These are phyloP conservation scores for Acronicta psi DNA, from an alignment of 2,888 invertebrate genomes.

Conservation along the genomic window DNA sequence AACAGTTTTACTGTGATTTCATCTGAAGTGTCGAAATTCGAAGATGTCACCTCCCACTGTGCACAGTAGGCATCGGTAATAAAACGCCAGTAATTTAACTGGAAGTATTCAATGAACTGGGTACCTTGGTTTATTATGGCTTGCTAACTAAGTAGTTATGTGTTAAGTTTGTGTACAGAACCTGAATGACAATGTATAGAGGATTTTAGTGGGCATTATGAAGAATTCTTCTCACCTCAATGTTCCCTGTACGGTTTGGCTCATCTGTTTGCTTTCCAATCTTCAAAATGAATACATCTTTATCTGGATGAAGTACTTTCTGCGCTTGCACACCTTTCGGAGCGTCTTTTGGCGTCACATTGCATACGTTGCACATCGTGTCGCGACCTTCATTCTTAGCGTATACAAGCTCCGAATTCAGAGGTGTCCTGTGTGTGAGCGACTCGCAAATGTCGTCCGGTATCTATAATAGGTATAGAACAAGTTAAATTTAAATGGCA, in stretches of 20 bases:
- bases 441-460: constrained; percentile 84
- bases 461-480: constrained; percentile 66
- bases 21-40: no score
- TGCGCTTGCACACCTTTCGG: constrained; percentile 88
- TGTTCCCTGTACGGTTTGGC: constrained; percentile 89
- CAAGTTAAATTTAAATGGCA: background rate
- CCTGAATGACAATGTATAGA: no score
- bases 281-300: constrained; percentile 92
- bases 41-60: no score
- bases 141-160: no score
- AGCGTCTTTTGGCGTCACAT: constrained; percentile 84
- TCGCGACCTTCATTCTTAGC: constrained; percentile 71
- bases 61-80: no score
- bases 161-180: no score
- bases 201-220: background rate
- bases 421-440: constrained; percentile 72
- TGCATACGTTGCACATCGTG: constrained; percentile 75
- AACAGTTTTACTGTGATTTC: no score
- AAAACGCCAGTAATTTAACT: no score
- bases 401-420: constrained; percentile 79
- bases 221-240: constrained; percentile 88
- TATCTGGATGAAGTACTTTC: constrained; percentile 90
- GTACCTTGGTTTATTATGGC: no score
- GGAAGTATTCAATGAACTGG: no score
- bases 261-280: constrained; percentile 92